Evolutionary conservation across 2,888 invertebrate species (phyloP).

Genomic region (Busseola fusca): DNA sequence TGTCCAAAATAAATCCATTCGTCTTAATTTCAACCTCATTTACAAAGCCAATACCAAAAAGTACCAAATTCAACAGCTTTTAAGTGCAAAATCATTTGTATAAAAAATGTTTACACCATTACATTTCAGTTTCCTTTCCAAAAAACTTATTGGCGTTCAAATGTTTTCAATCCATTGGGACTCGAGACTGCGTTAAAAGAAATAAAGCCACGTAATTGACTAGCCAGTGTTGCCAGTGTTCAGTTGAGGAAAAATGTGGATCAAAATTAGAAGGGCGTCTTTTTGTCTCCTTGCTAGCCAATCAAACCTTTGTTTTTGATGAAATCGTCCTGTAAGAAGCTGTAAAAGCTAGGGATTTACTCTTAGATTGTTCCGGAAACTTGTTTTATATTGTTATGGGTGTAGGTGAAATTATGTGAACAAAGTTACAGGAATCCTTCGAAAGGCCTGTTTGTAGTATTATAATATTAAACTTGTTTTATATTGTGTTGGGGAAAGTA

Average conservation of each 20-base stretch:
- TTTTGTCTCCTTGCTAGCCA: constrained; percentile 54
- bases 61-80: not conserved
- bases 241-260: constrained; percentile 50
- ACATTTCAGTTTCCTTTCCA: constrained; percentile 18
- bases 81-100: not conserved
- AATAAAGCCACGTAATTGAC: constrained; percentile 66
- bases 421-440: constrained; percentile 18
- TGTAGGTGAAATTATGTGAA: constrained; percentile 36
- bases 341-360: constrained; percentile 32
- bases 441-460: constrained; percentile 34
- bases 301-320: constrained; percentile 58
- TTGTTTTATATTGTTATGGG: constrained; percentile 24
- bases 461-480: constrained; percentile 31
- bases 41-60: not conserved
- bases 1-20: not conserved
- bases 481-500: not conserved
- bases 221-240: constrained; percentile 30
- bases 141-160: constrained; percentile 55
- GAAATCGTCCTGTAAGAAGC: constrained; percentile 31
- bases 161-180: constrained; percentile 57
- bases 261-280: constrained; percentile 42
- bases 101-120: not conserved
- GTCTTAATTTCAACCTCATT: not conserved
- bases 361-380: constrained; percentile 23
- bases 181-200: constrained; percentile 60